Percentiles rank a stretch among this genome's conserved stretches.
Evolutionary conservation across 2,113 vertebrate genomes (phyloP).

Genomic region (Chloropsis cyanopogon): DNA sequence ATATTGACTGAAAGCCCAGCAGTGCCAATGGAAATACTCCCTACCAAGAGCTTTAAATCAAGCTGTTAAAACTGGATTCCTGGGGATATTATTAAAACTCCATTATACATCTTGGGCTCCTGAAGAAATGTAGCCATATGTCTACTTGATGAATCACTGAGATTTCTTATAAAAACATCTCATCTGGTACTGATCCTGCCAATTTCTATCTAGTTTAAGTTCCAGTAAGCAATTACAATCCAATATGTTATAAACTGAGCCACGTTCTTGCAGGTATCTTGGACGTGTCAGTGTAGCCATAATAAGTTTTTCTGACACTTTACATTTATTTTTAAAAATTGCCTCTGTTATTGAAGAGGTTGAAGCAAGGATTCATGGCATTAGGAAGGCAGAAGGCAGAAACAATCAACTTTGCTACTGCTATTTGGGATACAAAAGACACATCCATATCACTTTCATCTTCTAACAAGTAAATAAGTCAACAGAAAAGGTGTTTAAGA

Average conservation of each 20-base stretch:
- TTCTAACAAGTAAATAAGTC: not conserved
- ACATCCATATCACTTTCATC: not conserved
- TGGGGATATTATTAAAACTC: not conserved
- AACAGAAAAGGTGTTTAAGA: not conserved
- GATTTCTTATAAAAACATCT: not conserved
- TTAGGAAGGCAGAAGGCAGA: not conserved
- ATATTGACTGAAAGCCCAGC: not conserved
- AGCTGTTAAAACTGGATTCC: not conserved
- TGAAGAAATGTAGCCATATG: not conserved
- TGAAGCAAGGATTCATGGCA: not conserved
- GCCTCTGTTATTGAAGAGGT: not conserved
- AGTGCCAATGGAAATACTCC: not conserved
- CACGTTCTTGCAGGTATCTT: not conserved
- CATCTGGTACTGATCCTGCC: not conserved
- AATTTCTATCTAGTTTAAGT: not conserved
- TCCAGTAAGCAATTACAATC: not conserved
- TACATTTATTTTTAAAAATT: not conserved
- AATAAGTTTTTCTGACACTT: not conserved
- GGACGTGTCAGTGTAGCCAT: accelerated
- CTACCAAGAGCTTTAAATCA: not conserved
- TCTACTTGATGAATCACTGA: not conserved
- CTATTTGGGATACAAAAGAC: not conserved
- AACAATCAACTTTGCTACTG: not conserved
- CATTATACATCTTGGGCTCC: not conserved
- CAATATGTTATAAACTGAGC: not conserved